Evolutionary conservation across 2,888 invertebrate genomes (phyloP).

Genomic region (Scaptomyza parva): DNA sequence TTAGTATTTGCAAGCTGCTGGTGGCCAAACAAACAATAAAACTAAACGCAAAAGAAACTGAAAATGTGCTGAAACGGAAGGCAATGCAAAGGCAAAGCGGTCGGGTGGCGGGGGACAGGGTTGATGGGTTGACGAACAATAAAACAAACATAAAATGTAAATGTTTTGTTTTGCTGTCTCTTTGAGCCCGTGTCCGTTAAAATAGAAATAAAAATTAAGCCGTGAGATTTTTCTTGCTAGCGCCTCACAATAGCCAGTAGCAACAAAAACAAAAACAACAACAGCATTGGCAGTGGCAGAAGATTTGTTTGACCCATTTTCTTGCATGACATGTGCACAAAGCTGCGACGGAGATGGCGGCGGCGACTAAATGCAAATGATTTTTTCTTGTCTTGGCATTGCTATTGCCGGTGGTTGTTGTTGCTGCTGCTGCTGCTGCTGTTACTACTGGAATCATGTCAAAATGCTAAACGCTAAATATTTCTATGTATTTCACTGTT

Average conservation of each 20-base stretch:
- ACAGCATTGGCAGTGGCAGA: constrained; percentile 36
- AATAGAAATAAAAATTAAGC: constrained; percentile 75
- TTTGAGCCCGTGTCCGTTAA: constrained; percentile 58
- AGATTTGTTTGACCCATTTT: constrained; percentile 79
- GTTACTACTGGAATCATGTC: constrained; percentile 57
- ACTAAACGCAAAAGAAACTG: constrained; percentile 65
- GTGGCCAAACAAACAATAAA: constrained; percentile 33
- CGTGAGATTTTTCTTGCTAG: constrained; percentile 74
- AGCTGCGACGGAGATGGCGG: constrained; percentile 63
- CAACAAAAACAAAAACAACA: constrained; percentile 26
- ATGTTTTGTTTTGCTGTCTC: constrained; percentile 42
- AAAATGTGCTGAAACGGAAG: constrained; percentile 75
- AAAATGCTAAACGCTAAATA: constrained; percentile 76
- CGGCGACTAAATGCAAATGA: constrained; percentile 52
- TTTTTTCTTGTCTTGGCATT: constrained; percentile 40
- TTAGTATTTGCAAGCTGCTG: constrained; percentile 56
- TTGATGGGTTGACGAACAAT: constrained; percentile 54
- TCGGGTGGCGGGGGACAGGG: not conserved
- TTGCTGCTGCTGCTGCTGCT: constrained; percentile 2
- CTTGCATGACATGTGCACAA: constrained; percentile 75
- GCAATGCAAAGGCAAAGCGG: constrained; percentile 12
- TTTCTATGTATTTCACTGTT: constrained; percentile 80
- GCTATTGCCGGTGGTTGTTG: constrained; percentile 30
- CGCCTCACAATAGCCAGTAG: constrained; percentile 57
- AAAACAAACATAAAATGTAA: constrained; percentile 76